phyloP scores from a whole-genome alignment of 2,113 vertebrate species.

The Toxostoma redivivum region DNA sequence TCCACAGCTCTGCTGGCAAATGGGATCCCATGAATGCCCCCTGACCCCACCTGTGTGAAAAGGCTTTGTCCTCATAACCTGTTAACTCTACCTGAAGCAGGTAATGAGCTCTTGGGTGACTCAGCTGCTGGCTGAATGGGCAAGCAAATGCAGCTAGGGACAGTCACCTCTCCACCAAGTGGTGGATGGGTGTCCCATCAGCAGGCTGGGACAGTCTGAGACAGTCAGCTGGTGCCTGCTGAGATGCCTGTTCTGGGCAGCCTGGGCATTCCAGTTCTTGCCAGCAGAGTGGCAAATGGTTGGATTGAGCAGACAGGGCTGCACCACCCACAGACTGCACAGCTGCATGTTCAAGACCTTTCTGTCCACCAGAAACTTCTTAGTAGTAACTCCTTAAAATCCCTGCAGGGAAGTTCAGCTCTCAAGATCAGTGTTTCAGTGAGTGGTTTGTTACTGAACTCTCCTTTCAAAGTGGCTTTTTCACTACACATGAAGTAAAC shows the following conservation, averaged over 20 bases:
- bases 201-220: not conserved
- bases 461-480: not conserved
- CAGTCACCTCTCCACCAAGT: not conserved
- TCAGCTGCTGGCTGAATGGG: not conserved
- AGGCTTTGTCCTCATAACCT: not conserved
- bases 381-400: not conserved
- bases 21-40: not conserved
- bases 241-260: not conserved
- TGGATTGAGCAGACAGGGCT: not conserved
- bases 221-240: not conserved
- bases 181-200: not conserved
- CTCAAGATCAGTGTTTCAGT: not conserved
- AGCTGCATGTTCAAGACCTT: not conserved
- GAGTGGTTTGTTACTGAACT: not conserved
- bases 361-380: not conserved
- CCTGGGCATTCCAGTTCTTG: not conserved
- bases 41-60: not conserved
- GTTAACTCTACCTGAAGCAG: not conserved
- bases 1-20: not conserved
- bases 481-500: not conserved
- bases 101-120: not conserved
- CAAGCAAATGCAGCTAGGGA: not conserved
- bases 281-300: fast-evolving
- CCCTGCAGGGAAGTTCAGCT: not conserved
- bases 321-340: not conserved